Evolutionary conservation across 2,113 vertebrate species (phyloP).

Genomic region (Mohoua ochrocephala): DNA sequence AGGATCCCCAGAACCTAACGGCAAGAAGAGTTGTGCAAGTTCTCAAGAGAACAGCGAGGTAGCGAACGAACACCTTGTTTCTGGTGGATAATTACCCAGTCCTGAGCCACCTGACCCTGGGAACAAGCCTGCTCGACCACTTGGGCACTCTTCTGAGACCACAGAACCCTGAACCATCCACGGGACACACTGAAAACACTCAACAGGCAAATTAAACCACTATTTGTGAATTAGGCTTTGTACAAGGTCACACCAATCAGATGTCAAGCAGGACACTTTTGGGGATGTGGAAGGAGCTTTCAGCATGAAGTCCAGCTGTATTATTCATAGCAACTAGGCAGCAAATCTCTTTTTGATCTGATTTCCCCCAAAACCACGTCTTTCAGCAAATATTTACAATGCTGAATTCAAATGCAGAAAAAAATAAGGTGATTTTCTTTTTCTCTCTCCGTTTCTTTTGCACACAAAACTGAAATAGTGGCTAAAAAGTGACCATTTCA

Average conservation of each 20-base stretch:
- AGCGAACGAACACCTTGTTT: background rate
- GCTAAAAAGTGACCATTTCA: constrained; percentile 54
- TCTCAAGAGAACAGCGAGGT: constrained; percentile 47
- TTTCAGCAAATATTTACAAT: constrained; percentile 7
- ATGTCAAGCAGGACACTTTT: background rate
- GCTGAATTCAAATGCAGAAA: background rate
- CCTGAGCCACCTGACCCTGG: background rate
- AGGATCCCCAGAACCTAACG: background rate
- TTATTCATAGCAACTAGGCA: background rate
- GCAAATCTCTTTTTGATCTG: background rate
- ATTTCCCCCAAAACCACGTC: background rate
- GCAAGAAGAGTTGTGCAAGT: constrained; percentile 1
- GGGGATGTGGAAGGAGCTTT: background rate
- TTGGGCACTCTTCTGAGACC: background rate
- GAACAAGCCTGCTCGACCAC: background rate
- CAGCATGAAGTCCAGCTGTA: background rate
- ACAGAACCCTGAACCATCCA: background rate
- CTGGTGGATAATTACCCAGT: background rate
- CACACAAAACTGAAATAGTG: background rate
- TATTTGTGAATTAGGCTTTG: background rate
- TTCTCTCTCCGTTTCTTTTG: background rate
- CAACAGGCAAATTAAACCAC: background rate
- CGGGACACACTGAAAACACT: background rate
- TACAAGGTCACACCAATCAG: background rate
- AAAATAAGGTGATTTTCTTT: background rate